Evolutionary conservation across 2,113 vertebrate species (phyloP), one percentile per base, ranked within the genome.

Genomic region (Sorex fumeus): DNA sequence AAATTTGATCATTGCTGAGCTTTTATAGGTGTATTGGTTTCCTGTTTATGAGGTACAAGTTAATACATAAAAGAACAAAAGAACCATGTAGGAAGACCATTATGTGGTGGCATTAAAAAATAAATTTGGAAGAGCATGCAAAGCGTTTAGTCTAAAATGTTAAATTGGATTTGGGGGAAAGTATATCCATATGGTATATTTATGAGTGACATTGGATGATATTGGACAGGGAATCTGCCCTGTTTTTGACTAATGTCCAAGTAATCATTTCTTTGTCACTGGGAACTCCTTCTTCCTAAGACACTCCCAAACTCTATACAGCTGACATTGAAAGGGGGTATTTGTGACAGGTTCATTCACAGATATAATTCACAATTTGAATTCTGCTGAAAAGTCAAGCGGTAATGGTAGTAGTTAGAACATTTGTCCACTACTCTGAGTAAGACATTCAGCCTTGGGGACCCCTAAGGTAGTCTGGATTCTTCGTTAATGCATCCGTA

Each of bases 1-100:
- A 82, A 91, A 78, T 62, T 30, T 75, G 78, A 40, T 71, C 69
- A 43, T 50, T n/a, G 53, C 74, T 71, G 64, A 85, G 74, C 60
- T 95, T 90, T 87, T 69, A 84, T 62, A 82, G 60, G 50, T 85
- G 23, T 45, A 27, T 87, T 4, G 1, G 78, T 83, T 83, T 13
- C 64, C 15, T 62, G 0, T 79, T 87, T 72, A 72, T 50, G 87
- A 45, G 28, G 66, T 70, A n/a, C 21, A 30, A 32, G 34, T 23
- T 78, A 64, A 95, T 40, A 53, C 77, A 60, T 57, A 81, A 40
- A 57, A 32, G 70, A 84, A 36, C 76, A 40, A 47, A 64, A 71
- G 64, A 69, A 43, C 45, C 40, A 4, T 27, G n/a, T 1, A 69
- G 60, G 47, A 32, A 78, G 77, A 62, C 19, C 16, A 8, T 47